A percentile compares a stretch with the other conserved stretches of the same genome.
phyloP scores from a whole-genome alignment of 2,888 invertebrate species.

The Heliconius sara region DNA sequence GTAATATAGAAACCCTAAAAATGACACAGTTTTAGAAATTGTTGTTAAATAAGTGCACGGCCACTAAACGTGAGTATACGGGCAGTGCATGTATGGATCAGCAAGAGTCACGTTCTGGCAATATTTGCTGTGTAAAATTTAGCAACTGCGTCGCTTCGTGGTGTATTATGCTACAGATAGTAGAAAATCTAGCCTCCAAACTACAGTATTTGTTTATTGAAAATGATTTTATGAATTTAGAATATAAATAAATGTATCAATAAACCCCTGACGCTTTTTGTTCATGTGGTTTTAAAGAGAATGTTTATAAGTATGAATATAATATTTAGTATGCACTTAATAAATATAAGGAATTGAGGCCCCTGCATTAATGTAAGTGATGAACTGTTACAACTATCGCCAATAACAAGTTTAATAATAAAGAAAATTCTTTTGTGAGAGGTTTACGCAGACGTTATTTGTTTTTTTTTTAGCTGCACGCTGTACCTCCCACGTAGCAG shows the following conservation, averaged over 20 bases:
- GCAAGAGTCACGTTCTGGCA: conserved; percentile 75
- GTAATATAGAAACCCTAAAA: neutral
- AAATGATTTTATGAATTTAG: neutral
- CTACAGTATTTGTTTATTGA: neutral
- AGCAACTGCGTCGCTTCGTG: conserved; percentile 63
- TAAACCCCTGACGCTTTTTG: neutral
- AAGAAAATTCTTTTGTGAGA: no score
- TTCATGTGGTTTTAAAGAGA: neutral
- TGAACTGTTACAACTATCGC: no score
- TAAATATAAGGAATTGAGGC: neutral
- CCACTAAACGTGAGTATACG: conserved; percentile 25
- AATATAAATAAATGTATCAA: neutral
- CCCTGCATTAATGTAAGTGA: no score
- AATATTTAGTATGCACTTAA: neutral
- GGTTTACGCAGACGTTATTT: no score
- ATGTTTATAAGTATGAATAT: neutral
- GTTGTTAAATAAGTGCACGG: conserved; percentile 18
- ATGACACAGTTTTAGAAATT: neutral
- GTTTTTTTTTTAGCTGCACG: no score
- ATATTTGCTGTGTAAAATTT: conserved; percentile 78
- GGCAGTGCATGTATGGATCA: conserved; percentile 49
- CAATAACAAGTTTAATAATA: no score
- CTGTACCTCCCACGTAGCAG: no score
- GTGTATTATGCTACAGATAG: conserved; percentile 42
- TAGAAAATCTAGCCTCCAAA: conserved; percentile 11